Conservation (phyloP, 2,888 invertebrate genomes). For the Neoascia interrupta region DNA sequence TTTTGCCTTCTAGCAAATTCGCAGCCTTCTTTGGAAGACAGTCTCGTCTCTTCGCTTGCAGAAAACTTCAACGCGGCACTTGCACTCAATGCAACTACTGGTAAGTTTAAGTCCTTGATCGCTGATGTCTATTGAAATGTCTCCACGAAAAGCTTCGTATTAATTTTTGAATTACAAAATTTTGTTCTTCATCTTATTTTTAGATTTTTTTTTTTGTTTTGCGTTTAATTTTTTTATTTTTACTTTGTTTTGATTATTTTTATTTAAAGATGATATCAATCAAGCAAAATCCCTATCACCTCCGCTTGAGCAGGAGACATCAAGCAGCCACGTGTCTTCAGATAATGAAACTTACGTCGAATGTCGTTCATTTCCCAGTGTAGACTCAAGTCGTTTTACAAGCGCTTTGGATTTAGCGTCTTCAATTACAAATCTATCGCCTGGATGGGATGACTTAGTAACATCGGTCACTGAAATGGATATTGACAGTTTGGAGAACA, state of each 20-base stretch:
- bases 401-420: constrained; percentile 54
- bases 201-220: too few relatives aligned
- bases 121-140: too few relatives aligned
- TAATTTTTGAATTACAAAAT: too few relatives aligned
- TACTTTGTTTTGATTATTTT: constrained; percentile 40
- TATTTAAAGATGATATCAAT: constrained; percentile 48
- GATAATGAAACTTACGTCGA: constrained; percentile 77
- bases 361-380: constrained; percentile 72
- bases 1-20: constrained; percentile 65
- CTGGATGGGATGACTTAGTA: constrained; percentile 56
- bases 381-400: constrained; percentile 58
- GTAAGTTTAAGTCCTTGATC: too few relatives aligned
- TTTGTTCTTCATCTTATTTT: constrained; percentile 28
- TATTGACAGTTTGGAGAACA: constrained; percentile 55
- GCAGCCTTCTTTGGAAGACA: constrained; percentile 71
- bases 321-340: constrained; percentile 72
- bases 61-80: constrained; percentile 50
- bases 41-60: constrained; percentile 71
- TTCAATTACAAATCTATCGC: constrained; percentile 54
- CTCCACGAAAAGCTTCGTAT: neutral
- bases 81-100: constrained; percentile 23
- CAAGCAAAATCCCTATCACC: constrained; percentile 48
- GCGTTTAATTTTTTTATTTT: constrained; percentile 32
- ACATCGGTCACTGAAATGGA: constrained; percentile 55
- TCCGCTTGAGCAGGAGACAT: constrained; percentile 58